phyloP scores from a whole-genome alignment of 2,797 vertebrate species.

The Antennarius maculatus region DNA sequence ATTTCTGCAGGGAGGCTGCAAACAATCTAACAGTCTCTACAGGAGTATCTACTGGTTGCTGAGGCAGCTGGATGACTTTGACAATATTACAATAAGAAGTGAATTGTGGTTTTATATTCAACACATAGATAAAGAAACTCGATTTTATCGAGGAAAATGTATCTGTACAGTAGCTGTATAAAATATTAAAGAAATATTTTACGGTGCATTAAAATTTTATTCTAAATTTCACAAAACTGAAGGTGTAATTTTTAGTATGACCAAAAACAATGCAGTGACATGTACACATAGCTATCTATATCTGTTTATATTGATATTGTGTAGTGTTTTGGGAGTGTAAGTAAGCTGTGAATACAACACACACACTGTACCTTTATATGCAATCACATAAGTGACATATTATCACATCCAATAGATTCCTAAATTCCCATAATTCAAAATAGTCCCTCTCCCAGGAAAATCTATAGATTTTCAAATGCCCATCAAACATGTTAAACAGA shows the following conservation, averaged over 20 bases:
- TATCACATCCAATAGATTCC: too few relatives aligned
- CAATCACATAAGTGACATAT: too few relatives aligned
- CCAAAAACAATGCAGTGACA: neutral
- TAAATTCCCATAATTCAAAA: too few relatives aligned
- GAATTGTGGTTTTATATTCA: neutral
- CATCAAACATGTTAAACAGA: too few relatives aligned
- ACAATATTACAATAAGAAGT: constrained; percentile 19
- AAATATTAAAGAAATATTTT: neutral
- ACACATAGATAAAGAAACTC: neutral
- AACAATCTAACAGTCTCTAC: constrained; percentile 55
- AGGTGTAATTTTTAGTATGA: neutral
- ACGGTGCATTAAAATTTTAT: too few relatives aligned
- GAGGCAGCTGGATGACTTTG: constrained; percentile 43
- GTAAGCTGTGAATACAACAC: neutral
- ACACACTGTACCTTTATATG: neutral
- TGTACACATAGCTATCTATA: neutral
- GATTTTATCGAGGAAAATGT: neutral
- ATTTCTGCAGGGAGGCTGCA: constrained; percentile 51
- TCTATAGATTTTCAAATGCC: too few relatives aligned
- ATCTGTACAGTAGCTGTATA: too few relatives aligned
- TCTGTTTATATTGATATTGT: neutral
- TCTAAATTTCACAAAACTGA: too few relatives aligned
- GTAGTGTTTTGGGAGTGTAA: neutral
- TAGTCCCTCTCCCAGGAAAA: too few relatives aligned
- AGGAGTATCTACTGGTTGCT: constrained; percentile 51